Base-by-base conservation (phyloP, 2,113 vertebrate species). In the Hymenochirus boettgeri region DNA sequence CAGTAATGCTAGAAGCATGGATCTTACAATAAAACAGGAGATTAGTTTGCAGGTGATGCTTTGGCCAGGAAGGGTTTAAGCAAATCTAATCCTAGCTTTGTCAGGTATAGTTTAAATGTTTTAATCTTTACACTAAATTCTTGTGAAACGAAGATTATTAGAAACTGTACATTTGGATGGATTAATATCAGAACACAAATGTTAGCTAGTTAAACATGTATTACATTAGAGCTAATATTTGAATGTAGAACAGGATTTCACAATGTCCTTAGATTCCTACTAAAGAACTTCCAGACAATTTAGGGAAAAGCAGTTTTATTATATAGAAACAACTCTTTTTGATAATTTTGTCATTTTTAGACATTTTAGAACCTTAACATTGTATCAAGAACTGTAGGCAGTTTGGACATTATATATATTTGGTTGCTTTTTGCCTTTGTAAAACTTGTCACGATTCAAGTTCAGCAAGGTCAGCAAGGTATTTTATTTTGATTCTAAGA, bases 41-140 rank as follows among this genome's bases (percentile, higher is more conserved):
- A 67, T 67, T 67, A 67, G 22, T 33, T 59, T 52, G 64, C 64
- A 67, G 56, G 64, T 67, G 64, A 67, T 67, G 56, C 53, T 56
- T 59, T 67, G 64, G 64, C 46, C 64, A 59, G 56, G 29, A 37
- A 59, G 55, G 64, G 59, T 67, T 67, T 67, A 59, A 42, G 45
- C 47, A 45, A 67, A 67, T 53, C 58, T 67, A 67, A 67, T 67
- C 55, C 64, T 29, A 18, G 64, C 64, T 67, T 59, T 67, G 64
- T 67, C 39, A 31, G 18, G 59, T 55, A 27, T 47, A 58, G 56
- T 67, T 67, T 51, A 67, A 59, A 67, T 67, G 56, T 67, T 59
- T n/a, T 67, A 67, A 67, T 67, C 56, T 67, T 59, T 67, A 59
- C 47, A 59, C 21, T 52, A 58, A 59, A 35, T 33, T 65, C 31